These are phyloP conservation scores for Esperia sulphurella DNA, from an alignment of 2,888 invertebrate genomes.

Conservation along the genomic window DNA sequence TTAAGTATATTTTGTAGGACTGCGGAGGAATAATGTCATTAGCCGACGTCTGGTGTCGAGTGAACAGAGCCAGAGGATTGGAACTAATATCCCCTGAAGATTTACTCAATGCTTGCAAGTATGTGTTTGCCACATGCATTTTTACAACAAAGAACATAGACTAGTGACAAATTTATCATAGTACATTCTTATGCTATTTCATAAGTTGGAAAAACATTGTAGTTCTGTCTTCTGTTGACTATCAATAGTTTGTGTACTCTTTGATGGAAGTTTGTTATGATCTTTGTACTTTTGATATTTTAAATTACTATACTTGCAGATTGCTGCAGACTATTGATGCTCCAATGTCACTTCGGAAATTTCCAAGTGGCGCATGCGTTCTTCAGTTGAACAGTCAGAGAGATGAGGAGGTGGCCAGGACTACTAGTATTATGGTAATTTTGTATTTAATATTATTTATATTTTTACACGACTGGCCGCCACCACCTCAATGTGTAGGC, in stretches of 20 bases:
- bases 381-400: conserved; percentile 89
- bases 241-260: no score
- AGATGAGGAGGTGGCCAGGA: conserved; percentile 84
- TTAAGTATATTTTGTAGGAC: conserved; percentile 82
- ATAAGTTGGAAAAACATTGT: no score
- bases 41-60: conserved; percentile 97
- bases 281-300: no score
- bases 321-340: conserved; percentile 81
- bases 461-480: no score
- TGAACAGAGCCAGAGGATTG: conserved; percentile 97
- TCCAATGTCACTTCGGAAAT: conserved; percentile 88
- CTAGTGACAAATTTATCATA: no score
- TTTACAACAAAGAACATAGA: no score
- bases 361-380: conserved; percentile 97
- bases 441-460: conserved; percentile 3
- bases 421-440: conserved; percentile 82
- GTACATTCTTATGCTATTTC: no score
- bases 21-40: conserved; percentile 97
- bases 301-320: no score
- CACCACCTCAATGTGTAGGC: no score
- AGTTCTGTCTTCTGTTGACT: no score
- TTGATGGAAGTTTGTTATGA: no score
- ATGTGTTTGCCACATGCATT: no score
- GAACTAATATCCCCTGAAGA: conserved; percentile 98
- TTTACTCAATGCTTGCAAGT: conserved; percentile 93